Evolutionary conservation across 1,140 invertebrate genomes (phyloP), one percentile per base, ranked within the genome.

Genomic region (Drosophila sucinea): DNA sequence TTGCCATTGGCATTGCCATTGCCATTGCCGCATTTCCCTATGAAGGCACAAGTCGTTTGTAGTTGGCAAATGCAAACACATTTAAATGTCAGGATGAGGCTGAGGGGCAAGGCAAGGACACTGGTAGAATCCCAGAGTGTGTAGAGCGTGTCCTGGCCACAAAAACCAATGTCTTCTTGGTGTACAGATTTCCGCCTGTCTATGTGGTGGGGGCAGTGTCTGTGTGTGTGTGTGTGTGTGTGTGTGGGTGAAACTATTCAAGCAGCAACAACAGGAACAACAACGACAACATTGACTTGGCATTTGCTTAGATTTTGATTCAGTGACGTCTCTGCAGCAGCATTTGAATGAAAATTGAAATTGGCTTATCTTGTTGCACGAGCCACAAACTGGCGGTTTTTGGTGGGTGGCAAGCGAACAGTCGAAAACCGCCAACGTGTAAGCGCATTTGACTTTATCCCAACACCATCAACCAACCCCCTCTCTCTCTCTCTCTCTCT

Each of bases 301-400:
- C 77, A 75, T 81, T 87, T 89, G 80, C 66, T 61, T 72, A 61
- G 75, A 73, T 70, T 82, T 85, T 87, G 83, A 87, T 80, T 89
- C 70, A 79, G 67, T 72, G 75, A 79, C 71, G 71, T 81, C 71
- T 51, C 44, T 51, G 23, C 44, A 68, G 40, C 70, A 63, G 83
- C 77, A 84, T 87, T 84, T 84, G 84, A 87, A 78, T 84, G 80
- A 84, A 79, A 89, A 81, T 87, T 73, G 70, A 89, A 89, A 87
- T 87, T 87, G 84, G 84, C 84, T 87, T 87, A 84, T 87, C 84
- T 89, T 74, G 84, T 81, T 84, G 84, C 69, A 63, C 3, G 69
- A 60, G 73, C 79, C 72, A 79, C 66, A 63, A 86, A 79, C 60
- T 63, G 72, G 82, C 44, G 66, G 81, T 72, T 85, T 81, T 35